Percentiles rank a stretch among this genome's conserved stretches.
Evolutionary conservation across 2,797 vertebrate genomes (phyloP).

Genomic region (Liparis tanakae): DNA sequence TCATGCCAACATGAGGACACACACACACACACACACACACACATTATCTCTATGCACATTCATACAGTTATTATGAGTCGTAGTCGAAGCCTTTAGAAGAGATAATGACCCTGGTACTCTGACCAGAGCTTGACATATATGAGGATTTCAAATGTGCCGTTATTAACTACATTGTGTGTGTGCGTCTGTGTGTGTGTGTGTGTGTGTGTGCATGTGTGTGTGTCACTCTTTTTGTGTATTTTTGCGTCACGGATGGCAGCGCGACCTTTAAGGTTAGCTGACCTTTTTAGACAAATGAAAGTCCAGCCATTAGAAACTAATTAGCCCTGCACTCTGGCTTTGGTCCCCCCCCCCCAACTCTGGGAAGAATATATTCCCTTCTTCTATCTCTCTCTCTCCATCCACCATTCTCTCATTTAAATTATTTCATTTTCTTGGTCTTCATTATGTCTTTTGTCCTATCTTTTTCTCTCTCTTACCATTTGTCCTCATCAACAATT

Average conservation of each 20-base stretch:
- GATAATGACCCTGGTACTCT: slow-evolving; percentile 75
- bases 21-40: slow-evolving; percentile 19
- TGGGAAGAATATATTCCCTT: slow-evolving; percentile 58
- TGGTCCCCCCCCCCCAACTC: slow-evolving; percentile 58
- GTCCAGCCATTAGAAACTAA: slow-evolving; percentile 79
- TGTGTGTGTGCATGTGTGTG: slow-evolving; percentile 8
- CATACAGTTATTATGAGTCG: slow-evolving; percentile 74
- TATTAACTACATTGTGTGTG: slow-evolving; percentile 47
- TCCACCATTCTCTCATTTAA: slow-evolving; percentile 35
- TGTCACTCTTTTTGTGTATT: slow-evolving; percentile 41
- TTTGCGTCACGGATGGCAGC: slow-evolving; percentile 43
- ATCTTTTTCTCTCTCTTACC: slow-evolving; percentile 38
- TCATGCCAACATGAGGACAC: slow-evolving; percentile 37
- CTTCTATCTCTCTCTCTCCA: slow-evolving; percentile 11
- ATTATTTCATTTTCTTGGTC: slow-evolving; percentile 37
- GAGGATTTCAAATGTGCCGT: slow-evolving; percentile 69
- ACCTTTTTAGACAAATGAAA: slow-evolving; percentile 81
- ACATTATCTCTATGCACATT: slow-evolving; percentile 64
- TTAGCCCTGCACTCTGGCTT: slow-evolving; percentile 77
- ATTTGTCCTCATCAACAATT: slow-evolving; percentile 60
- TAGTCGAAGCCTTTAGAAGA: slow-evolving; percentile 78
- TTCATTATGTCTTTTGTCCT: slow-evolving; percentile 5
- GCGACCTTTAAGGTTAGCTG: slow-evolving; percentile 81
- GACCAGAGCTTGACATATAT: slow-evolving; percentile 68
- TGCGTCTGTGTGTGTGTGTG: slow-evolving; percentile 13